Evolutionary conservation across 2,888 invertebrate species (phyloP), one percentile per base, ranked within the genome.

Genomic region (Zelleria hepariella): DNA sequence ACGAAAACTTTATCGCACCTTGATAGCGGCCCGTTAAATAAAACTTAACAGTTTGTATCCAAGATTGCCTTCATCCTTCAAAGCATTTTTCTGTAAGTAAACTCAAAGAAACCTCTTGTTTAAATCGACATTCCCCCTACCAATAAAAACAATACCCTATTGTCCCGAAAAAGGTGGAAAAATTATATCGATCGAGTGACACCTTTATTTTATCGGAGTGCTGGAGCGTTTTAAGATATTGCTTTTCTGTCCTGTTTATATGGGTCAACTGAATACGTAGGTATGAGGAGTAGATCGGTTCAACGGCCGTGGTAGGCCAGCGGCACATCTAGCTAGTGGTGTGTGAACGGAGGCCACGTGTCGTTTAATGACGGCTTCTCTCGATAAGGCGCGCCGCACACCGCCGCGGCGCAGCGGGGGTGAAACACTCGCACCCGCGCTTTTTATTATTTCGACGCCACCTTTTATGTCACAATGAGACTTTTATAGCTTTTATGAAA

Each of bases 401-500:
- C 23, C 24, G 48, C n/a, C n/a, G n/a, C n/a, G n/a, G n/a, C 47
- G 27, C 27, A 27, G 48, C 52, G 42, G 47, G 71, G 75, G 73
- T 71, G 61, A 67, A 67, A 15, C 56, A 61, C 71, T 73, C 64
- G 68, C 77, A 78, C 76, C 77, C 77, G 71, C 68, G 63, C 70
- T 73, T 77, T 81, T 80, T 80, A 81, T 75, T 79, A 78, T 83
- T 82, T 74, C 73, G 78, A 82, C 78, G 80, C 82, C 77, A 82
- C 79, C 78, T 82, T 82, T 80, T 79, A 80, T 80, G 73, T 77
- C 77, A 77, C 77, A 78, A 79, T 78, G 77, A 70, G 74, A 81
- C 75, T 82, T 86, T 84, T 82, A 84, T 80, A 70, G 78, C 81
- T 77, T 78, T 79, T 80, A 80, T 77, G 73, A 77, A 80, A 81